Base-by-base conservation (phyloP, 2,888 invertebrate species). In the Yponomeuta malinellus region DNA sequence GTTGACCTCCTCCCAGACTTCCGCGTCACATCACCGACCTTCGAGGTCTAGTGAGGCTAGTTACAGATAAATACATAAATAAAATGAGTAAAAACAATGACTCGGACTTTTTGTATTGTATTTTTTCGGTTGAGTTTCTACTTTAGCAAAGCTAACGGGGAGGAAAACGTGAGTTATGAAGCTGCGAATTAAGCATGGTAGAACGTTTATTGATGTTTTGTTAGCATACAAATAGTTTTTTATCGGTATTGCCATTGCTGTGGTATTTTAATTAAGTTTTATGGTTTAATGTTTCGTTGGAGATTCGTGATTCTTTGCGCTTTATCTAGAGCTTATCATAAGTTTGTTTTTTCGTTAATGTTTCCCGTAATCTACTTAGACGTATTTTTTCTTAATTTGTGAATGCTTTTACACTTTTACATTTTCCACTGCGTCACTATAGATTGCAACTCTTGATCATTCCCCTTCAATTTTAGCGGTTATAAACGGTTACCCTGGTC, bases 21-120 rank as follows among this genome's bases (percentile, higher is more conserved):
- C 85, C 79, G 88, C 87, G 84, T 85, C 84, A 87, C 87, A 83
- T 82, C 82, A 83, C 85, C 83, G 76, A 82, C 79, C 78, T 83
- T 81, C 81, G 75, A 73, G 78, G 78, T 78, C 23, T 64, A 70
- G 48, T 79, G 88, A 86, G 89, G 84, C 77, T 89, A 89, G 87
- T 88, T 89, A 88, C 88, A 86, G 81, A 83, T 88, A 89, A 86
- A 90, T 23, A 23, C 23, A 23, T 89, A 87, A 85, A 87, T 86
- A 78, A 76, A 79, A 74, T 31, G 29, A 52, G 48, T 59, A 59
- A 59, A 59, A 52, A 15, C 10, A 59, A 12, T 59, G 70, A 74
- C 73, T 33, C 48, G 8, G 69, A 73, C 74, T 72, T 74, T 78
- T 77, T 77, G 43, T 43, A 43, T 8, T 43, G 43, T 71, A 73